Conservation (phyloP, 1,140 invertebrate genomes). For the Odontomachus brunneus region DNA sequence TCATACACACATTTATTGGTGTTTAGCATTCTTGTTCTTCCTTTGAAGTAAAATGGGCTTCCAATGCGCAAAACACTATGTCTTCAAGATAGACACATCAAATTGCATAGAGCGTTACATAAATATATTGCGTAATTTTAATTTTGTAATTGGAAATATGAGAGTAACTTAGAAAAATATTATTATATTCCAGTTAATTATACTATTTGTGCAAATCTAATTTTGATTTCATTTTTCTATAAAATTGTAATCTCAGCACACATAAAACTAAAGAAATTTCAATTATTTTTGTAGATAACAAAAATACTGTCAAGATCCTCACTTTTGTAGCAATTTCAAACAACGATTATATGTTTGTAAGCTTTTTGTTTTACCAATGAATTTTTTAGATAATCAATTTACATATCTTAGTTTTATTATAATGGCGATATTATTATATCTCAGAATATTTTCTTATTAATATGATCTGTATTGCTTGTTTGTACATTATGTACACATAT, state of each 20-base stretch:
- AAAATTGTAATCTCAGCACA: conserved; percentile 1
- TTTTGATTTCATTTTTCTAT: conserved; percentile 17
- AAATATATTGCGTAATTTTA: conserved; percentile 18
- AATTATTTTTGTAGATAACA: conserved; percentile 19
- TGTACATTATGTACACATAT: background rate
- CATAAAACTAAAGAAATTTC: background rate
- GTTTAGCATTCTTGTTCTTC: conserved; percentile 31
- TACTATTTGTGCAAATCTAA: background rate
- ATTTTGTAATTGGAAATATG: conserved; percentile 37
- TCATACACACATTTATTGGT: conserved; percentile 32
- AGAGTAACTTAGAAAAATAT: conserved; percentile 15
- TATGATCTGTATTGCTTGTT: conserved; percentile 20
- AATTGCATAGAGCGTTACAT: background rate
- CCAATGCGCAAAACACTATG: conserved; percentile 64
- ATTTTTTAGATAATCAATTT: conserved; percentile 14
- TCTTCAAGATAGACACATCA: conserved; percentile 43
- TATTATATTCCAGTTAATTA: background rate
- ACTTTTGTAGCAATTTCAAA: conserved; percentile 6
- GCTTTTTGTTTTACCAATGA: conserved; percentile 35
- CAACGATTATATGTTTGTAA: conserved; percentile 10
- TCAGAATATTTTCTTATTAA: background rate
- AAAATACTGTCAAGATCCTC: conserved; percentile 8
- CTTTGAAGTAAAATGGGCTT: conserved; percentile 65
- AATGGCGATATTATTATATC: background rate
- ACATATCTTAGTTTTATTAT: conserved; percentile 3